phyloP scores from a whole-genome alignment of 2,113 vertebrate species.

The Pogonocichla stellata region DNA sequence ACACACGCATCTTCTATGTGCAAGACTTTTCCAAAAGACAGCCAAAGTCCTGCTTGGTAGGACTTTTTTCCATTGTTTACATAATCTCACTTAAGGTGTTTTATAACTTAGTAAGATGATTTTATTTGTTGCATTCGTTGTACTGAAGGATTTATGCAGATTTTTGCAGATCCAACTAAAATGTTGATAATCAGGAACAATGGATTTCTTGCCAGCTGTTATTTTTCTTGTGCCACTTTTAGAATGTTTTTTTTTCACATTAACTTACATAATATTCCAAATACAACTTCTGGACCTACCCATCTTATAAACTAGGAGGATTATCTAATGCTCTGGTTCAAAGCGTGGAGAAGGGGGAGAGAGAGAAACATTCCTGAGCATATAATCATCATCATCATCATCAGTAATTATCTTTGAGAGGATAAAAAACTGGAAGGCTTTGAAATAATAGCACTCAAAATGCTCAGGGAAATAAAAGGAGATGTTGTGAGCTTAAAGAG shows the following conservation, averaged over 20 bases:
- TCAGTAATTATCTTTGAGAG: neutral
- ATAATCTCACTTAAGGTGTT: neutral
- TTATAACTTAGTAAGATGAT: neutral
- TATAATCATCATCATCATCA: neutral
- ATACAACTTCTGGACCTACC: neutral
- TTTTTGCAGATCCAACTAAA: neutral
- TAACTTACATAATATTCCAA: neutral
- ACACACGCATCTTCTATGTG: neutral
- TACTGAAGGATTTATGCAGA: neutral
- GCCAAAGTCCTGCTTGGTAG: neutral
- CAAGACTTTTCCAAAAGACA: neutral
- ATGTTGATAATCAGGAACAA: neutral
- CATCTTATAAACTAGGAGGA: neutral
- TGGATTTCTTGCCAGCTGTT: neutral
- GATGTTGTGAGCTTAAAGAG: neutral
- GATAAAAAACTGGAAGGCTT: neutral
- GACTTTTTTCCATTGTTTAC: neutral
- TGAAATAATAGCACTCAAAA: neutral
- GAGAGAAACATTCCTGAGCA: neutral
- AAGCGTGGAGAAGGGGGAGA: neutral
- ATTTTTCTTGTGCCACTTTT: neutral
- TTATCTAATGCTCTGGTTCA: neutral
- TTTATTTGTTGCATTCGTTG: neutral
- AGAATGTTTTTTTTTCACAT: neutral
- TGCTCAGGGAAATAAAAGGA: neutral